Evolutionary conservation across 2,888 invertebrate genomes (phyloP).

Genomic region (Imbricaverruca yamaguchii): DNA sequence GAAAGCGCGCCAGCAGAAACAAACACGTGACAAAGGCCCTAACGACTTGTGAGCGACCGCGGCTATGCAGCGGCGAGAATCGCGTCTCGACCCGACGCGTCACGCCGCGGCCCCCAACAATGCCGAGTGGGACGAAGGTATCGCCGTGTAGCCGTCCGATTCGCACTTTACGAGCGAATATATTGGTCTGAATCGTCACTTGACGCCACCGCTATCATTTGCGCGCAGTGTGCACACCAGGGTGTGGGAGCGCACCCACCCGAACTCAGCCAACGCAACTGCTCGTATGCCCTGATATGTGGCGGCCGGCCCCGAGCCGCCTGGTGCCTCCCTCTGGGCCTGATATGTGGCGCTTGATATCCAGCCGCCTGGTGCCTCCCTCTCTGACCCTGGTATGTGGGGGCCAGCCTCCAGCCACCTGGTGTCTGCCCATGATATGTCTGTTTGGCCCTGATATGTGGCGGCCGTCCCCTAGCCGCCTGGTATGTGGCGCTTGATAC

Average conservation of each 20-base stretch:
- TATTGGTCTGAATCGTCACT: not conserved
- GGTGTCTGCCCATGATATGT: no score
- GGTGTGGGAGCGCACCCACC: not conserved
- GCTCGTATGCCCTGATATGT: no score
- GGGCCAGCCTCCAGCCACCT: no score
- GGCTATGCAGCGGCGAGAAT: not conserved
- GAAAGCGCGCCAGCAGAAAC: not conserved
- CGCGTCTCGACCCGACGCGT: not conserved
- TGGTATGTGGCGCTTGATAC: no score
- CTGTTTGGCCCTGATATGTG: no score
- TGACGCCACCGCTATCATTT: not conserved
- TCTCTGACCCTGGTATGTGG: no score
- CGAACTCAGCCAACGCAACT: no score
- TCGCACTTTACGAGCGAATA: not conserved
- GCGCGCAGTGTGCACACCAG: not conserved
- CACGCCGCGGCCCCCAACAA: not conserved
- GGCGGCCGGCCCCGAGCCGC: no score
- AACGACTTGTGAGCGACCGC: not conserved
- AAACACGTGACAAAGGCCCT: not conserved
- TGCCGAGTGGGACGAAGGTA: not conserved
- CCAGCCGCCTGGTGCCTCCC: no score
- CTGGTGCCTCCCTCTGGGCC: no score
- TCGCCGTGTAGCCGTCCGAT: not conserved
- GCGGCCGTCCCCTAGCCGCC: no score
- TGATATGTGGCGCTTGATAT: no score